These are phyloP conservation scores for Pantherophis alleghaniensis DNA, from an alignment of 2,797 vertebrate genomes.

Conservation along the genomic window DNA sequence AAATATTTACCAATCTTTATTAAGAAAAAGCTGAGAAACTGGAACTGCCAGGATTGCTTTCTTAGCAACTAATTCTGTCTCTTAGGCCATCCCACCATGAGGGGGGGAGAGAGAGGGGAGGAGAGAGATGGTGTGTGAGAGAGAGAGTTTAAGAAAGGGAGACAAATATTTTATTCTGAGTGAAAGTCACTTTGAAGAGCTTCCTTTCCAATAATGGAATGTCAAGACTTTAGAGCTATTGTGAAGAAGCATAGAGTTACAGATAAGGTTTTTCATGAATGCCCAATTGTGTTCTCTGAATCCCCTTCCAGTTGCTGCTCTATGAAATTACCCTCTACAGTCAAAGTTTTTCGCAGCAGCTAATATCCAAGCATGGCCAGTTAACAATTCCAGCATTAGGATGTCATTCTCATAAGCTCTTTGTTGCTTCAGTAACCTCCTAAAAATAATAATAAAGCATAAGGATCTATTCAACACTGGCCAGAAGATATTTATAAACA, in stretches of 20 bases:
- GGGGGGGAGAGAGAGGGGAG: neutral
- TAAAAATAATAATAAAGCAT: constrained; percentile 5
- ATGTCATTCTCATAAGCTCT: constrained; percentile 3
- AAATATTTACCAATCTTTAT: neutral
- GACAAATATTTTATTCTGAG: neutral
- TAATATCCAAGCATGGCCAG: neutral
- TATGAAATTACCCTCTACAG: constrained; percentile 29
- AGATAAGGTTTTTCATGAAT: constrained; percentile 26
- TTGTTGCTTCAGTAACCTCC: neutral
- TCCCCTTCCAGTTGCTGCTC: constrained; percentile 3
- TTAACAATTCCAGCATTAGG: neutral
- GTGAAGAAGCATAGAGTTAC: neutral
- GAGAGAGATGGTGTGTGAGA: neutral
- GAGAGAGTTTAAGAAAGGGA: neutral
- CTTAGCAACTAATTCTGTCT: neutral
- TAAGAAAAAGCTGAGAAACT: neutral
- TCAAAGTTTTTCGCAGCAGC: constrained; percentile 22
- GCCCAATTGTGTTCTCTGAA: constrained; percentile 6
- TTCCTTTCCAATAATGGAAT: constrained; percentile 11
- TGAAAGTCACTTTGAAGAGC: neutral
- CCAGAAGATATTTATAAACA: constrained; percentile 36
- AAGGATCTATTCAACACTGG: constrained; percentile 25
- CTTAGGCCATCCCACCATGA: neutral
- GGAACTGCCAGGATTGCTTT: neutral
- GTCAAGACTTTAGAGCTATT: neutral